A percentile compares a stretch with the other conserved stretches of the same genome.
Evolutionary conservation across 2,888 invertebrate genomes (phyloP).

Genomic region (Incurvaria masculella): DNA sequence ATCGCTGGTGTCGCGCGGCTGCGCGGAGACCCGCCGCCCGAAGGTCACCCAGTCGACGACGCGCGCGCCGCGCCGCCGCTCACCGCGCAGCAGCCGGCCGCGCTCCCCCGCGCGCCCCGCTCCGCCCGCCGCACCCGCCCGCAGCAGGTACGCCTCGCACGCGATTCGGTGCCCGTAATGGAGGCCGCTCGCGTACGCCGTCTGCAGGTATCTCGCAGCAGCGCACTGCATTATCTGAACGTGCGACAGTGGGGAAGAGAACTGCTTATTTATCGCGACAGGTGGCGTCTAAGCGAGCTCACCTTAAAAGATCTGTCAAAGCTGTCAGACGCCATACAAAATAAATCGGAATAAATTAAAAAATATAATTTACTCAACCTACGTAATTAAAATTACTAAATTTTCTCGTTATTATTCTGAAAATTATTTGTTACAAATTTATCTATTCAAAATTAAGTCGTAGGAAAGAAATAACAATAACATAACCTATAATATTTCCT

Average conservation of each 20-base stretch:
- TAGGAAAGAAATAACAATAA: too few species aligned
- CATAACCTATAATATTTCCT: too few species aligned
- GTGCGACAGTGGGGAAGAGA: too few species aligned
- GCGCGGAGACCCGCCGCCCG: not conserved
- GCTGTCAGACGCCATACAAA: too few species aligned
- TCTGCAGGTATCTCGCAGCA: slow-evolving; percentile 43
- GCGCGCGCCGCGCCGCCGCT: not conserved
- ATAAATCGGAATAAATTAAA: not conserved
- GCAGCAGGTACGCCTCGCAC: slow-evolving; percentile 38
- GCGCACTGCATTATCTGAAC: slow-evolving; percentile 39
- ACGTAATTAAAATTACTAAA: too few species aligned
- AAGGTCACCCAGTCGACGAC: not conserved
- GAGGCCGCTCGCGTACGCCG: slow-evolving; percentile 41
- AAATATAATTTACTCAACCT: too few species aligned
- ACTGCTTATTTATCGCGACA: too few species aligned
- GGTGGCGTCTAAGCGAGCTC: too few species aligned
- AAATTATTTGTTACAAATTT: too few species aligned
- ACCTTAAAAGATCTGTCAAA: too few species aligned
- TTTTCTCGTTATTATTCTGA: too few species aligned
- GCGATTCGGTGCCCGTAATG: slow-evolving; percentile 38
- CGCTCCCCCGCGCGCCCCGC: slow-evolving; percentile 16
- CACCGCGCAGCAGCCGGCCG: slow-evolving; percentile 17
- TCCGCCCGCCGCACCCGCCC: slow-evolving; percentile 30
- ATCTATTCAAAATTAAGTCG: too few species aligned
- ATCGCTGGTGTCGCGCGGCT: not conserved